Evolutionary conservation across 2,113 vertebrate species (phyloP).

Genomic region (Eira barbara): DNA sequence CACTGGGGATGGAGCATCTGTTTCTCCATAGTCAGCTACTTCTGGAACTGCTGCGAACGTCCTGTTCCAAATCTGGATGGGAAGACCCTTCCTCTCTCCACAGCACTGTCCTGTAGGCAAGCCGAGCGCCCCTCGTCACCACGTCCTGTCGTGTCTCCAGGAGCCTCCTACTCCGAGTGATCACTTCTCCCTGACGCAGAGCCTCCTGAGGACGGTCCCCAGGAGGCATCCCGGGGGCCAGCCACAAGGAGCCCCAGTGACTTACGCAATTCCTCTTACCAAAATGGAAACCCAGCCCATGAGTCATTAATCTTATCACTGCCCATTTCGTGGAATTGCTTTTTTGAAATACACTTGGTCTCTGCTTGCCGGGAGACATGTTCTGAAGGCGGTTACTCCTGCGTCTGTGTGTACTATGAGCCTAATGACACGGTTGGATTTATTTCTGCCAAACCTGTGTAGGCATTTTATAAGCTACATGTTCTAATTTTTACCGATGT

Average conservation of each 20-base stretch:
- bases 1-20: background rate
- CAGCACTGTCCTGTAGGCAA: background rate
- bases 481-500: conserved; percentile 75
- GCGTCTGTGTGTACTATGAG: conserved; percentile 28
- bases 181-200: conserved; percentile 1
- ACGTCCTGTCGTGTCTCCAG: background rate
- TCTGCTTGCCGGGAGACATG: background rate
- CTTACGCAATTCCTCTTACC: conserved; percentile 34
- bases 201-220: background rate
- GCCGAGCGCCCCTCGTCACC: background rate
- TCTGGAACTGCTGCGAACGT: conserved; percentile 31
- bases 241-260: conserved; percentile 40
- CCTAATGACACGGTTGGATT: conserved; percentile 36
- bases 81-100: conserved; percentile 12
- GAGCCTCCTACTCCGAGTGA: background rate
- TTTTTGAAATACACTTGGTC: conserved; percentile 25
- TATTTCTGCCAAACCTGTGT: conserved; percentile 74
- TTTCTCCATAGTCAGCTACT: background rate
- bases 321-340: conserved; percentile 68
- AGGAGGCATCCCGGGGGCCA: conserved; percentile 43
- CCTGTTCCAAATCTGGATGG: background rate
- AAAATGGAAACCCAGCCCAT: conserved; percentile 45
- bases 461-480: conserved; percentile 72
- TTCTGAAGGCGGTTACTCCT: background rate
- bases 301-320: background rate